Conservation (phyloP, 2,888 invertebrate species). For the Leucozona laternaria region DNA sequence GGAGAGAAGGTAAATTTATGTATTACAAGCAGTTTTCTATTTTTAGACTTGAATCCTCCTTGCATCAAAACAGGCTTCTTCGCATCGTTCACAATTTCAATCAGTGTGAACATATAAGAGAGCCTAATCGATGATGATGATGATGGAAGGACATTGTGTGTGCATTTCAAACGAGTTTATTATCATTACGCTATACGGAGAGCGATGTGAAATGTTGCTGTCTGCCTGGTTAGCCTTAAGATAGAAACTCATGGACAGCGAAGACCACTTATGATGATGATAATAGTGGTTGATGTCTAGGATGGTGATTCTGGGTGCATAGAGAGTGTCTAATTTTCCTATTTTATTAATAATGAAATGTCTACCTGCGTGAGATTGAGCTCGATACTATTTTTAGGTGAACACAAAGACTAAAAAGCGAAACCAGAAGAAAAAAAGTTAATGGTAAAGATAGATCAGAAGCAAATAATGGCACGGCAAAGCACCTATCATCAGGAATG, state of each 20-base stretch:
- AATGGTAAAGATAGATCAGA: no score
- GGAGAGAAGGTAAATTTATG: constrained; percentile 3
- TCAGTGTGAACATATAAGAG: constrained; percentile 12
- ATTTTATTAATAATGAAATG: background rate
- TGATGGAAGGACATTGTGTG: constrained; percentile 59
- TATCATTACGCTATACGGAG: background rate
- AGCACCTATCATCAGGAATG: no score
- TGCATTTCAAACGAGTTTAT: constrained; percentile 71
- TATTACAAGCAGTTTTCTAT: constrained; percentile 46
- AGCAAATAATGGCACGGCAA: no score
- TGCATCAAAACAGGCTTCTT: constrained; percentile 20
- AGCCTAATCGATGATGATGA: constrained; percentile 23
- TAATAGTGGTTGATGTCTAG: constrained; percentile 12
- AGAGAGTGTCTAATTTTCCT: constrained; percentile 11
- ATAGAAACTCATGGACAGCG: background rate
- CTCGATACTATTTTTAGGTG: constrained; percentile 6
- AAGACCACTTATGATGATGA: constrained; percentile 28
- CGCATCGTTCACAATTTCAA: background rate
- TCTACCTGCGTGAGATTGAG: background rate
- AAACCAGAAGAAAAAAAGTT: background rate
- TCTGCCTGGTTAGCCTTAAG: constrained; percentile 14
- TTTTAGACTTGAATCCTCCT: constrained; percentile 54
- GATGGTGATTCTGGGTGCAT: constrained; percentile 6
- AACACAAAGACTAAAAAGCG: background rate
- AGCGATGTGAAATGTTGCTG: background rate